These are phyloP conservation scores for Batillaria attramentaria DNA, from an alignment of 1,140 invertebrate genomes.

Conservation along the genomic window DNA sequence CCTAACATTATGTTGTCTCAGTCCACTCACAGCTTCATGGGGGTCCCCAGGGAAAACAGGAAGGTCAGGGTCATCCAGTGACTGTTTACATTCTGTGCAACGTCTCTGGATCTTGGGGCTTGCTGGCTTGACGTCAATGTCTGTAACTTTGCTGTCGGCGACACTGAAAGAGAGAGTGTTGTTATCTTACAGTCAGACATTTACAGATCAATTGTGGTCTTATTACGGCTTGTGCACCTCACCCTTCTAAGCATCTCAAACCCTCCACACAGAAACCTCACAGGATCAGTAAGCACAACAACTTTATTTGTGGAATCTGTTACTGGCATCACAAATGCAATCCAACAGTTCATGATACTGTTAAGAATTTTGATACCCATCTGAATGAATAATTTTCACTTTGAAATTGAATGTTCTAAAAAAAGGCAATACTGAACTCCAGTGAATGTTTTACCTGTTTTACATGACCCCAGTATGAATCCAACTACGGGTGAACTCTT, in stretches of 20 bases:
- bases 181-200: too few relatives aligned
- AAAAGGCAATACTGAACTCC: background rate
- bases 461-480: too few relatives aligned
- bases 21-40: constrained; percentile 75
- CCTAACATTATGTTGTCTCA: background rate
- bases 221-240: too few relatives aligned
- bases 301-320: background rate
- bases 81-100: constrained; percentile 76
- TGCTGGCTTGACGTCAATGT: constrained; percentile 12
- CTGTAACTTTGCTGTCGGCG: too few relatives aligned
- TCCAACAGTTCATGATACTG: too few relatives aligned
- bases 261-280: background rate
- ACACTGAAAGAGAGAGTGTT: too few relatives aligned
- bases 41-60: constrained; percentile 82
- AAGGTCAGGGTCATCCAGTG: constrained; percentile 79
- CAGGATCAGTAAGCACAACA: background rate
- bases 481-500: constrained; percentile 1
- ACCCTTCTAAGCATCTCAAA: too few relatives aligned
- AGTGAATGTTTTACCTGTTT: too few relatives aligned
- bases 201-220: too few relatives aligned
- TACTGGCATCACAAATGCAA: too few relatives aligned
- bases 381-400: background rate
- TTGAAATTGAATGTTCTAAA: background rate
- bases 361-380: too few relatives aligned
- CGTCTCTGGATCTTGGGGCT: constrained; percentile 49